phyloP scores from a whole-genome alignment of 2,888 invertebrate species.

The Ophion costatus region DNA sequence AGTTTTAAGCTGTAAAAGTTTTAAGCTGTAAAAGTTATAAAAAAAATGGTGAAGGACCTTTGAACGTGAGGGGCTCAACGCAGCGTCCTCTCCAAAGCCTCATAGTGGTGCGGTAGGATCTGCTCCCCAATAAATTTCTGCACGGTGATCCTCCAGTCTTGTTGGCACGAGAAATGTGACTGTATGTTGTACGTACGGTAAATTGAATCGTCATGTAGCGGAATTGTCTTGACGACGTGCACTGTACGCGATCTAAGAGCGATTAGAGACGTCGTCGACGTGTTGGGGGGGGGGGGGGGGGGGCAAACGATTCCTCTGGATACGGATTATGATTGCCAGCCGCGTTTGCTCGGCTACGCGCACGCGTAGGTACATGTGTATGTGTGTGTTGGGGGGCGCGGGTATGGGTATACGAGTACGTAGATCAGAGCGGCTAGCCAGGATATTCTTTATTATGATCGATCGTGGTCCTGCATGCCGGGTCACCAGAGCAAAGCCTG shows the following conservation, averaged over 20 bases:
- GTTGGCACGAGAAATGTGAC: not conserved
- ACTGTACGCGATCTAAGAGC: conserved; percentile 25
- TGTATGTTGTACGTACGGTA: not conserved
- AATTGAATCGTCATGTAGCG: conserved; percentile 54
- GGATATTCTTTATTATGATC: conserved; percentile 73
- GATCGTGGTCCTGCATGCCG: conserved; percentile 77
- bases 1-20: too few relatives aligned
- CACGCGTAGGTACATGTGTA: not conserved
- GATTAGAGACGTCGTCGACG: conserved; percentile 57
- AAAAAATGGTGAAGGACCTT: too few relatives aligned
- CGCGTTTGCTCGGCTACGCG: conserved; percentile 24
- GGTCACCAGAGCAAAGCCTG: conserved; percentile 73
- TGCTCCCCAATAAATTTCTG: too few relatives aligned
- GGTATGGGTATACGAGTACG: not conserved
- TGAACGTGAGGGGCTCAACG: too few relatives aligned
- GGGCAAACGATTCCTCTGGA: conserved; percentile 44
- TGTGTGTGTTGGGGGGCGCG: not conserved
- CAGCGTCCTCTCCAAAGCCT: too few relatives aligned
- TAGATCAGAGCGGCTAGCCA: not conserved
- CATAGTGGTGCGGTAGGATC: too few relatives aligned
- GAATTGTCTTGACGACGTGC: conserved; percentile 14
- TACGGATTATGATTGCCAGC: conserved; percentile 56
- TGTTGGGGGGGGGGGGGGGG: too few relatives aligned
- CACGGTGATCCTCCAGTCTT: too few relatives aligned
- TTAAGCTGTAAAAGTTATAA: too few relatives aligned